These are phyloP conservation scores for Chrysogorgia sp. DNA, from an alignment of 92 coral and sea anemone genomes.

Conservation along the genomic window DNA sequence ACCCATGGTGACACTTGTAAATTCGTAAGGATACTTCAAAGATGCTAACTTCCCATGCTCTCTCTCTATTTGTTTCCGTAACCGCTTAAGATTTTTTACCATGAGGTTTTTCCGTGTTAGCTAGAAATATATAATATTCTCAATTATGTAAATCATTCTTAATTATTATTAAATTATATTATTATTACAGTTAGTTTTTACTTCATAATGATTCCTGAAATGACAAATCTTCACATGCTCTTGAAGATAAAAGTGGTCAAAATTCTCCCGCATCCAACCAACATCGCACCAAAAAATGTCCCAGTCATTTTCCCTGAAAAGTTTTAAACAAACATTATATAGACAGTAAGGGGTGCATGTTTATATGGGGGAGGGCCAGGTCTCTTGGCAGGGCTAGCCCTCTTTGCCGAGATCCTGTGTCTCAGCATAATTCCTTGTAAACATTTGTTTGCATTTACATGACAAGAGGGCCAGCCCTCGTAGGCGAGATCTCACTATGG, in stretches of 20 bases:
- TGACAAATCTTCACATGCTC: slow-evolving; percentile 98
- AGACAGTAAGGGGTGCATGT: not conserved
- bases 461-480: too few relatives aligned
- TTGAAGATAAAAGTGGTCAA: slow-evolving; percentile 92
- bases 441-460: too few relatives aligned
- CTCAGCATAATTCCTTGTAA: too few relatives aligned
- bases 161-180: not conserved
- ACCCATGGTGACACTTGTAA: too few relatives aligned
- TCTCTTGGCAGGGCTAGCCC: too few relatives aligned
- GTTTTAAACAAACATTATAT: not conserved
- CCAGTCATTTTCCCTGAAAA: slow-evolving; percentile 89
- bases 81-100: slow-evolving; percentile 90
- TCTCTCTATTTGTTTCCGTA: slow-evolving; percentile 83
- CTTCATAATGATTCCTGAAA: slow-evolving; percentile 97
- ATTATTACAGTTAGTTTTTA: slow-evolving; percentile 3
- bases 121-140: slow-evolving; percentile 46
- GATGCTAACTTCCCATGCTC: slow-evolving; percentile 91
- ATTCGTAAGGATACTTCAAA: slow-evolving; percentile 86
- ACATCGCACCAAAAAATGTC: slow-evolving; percentile 98
- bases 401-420: too few relatives aligned
- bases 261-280: slow-evolving; percentile 96
- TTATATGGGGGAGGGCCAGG: not conserved
- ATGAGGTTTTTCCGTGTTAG: slow-evolving; percentile 93
- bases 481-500: too few relatives aligned
- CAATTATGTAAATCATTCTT: too few relatives aligned